Conservation (phyloP, 2,888 invertebrate species). For the Epistrophe eligans region DNA sequence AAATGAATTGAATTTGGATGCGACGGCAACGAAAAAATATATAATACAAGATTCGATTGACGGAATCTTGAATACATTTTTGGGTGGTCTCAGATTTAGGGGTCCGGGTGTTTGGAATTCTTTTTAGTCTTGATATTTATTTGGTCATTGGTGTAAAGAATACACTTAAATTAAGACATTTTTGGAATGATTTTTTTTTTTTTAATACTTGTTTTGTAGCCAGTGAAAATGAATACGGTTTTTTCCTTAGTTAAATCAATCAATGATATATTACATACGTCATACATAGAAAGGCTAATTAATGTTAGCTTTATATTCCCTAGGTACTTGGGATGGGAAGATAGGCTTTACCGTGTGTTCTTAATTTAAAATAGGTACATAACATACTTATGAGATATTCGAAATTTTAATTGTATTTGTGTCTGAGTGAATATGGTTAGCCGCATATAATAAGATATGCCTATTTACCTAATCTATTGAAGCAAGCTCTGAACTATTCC, state of each 20-base stretch:
- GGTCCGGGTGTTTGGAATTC: neutral
- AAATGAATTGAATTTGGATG: constrained; percentile 14
- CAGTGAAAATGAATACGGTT: too few relatives aligned
- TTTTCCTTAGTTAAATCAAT: too few relatives aligned
- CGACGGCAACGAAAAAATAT: constrained; percentile 1
- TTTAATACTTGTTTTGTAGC: too few relatives aligned
- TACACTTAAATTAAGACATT: neutral
- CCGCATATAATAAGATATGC: neutral
- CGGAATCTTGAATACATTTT: neutral
- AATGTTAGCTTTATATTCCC: too few relatives aligned
- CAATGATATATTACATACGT: too few relatives aligned
- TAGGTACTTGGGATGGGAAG: too few relatives aligned
- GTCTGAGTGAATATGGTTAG: neutral
- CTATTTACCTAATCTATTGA: constrained; percentile 23
- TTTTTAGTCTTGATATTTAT: neutral
- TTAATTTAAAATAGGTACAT: too few relatives aligned
- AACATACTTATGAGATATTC: too few relatives aligned
- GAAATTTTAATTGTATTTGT: neutral
- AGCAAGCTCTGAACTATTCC: constrained; percentile 21
- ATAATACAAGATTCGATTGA: constrained; percentile 7
- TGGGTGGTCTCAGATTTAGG: constrained; percentile 17
- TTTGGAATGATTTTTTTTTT: neutral
- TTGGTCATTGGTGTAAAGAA: neutral
- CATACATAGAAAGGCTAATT: too few relatives aligned
- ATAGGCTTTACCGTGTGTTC: too few relatives aligned